Percentiles rank a stretch among this genome's conserved stretches.
phyloP scores from a whole-genome alignment of 2,113 vertebrate species.

The Muscicapa adusta region DNA sequence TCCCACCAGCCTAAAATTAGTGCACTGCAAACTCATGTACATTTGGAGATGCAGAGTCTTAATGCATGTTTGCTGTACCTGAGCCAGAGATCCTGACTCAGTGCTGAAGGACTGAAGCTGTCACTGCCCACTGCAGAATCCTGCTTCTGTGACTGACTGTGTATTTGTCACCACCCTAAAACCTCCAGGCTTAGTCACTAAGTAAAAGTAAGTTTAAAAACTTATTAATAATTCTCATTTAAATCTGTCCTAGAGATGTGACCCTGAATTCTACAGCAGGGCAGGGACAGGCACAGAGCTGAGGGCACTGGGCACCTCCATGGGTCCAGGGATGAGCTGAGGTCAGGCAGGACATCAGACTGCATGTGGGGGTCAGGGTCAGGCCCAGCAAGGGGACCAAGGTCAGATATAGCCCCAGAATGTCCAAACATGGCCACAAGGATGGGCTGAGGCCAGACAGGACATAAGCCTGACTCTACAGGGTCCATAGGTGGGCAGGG shows the following conservation, averaged over 20 bases:
- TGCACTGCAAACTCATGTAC: neutral
- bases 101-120: neutral
- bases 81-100: neutral
- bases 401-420: neutral
- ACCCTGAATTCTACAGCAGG: neutral
- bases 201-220: neutral
- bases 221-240: neutral
- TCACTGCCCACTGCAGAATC: neutral
- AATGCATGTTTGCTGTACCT: neutral
- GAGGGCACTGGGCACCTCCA: accelerated
- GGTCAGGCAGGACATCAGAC: neutral
- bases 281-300: neutral
- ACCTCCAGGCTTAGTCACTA: neutral
- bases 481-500: neutral
- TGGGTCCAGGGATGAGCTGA: neutral
- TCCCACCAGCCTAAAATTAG: neutral
- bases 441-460: neutral
- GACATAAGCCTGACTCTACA: neutral
- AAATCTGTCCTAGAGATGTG: neutral
- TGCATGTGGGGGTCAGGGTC: accelerated
- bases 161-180: neutral
- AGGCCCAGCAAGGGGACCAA: neutral
- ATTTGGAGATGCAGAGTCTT: neutral
- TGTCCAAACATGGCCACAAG: neutral
- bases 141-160: neutral